Conservation (phyloP, 2,797 vertebrate genomes). For the Sebastiscus albofasciatus region DNA sequence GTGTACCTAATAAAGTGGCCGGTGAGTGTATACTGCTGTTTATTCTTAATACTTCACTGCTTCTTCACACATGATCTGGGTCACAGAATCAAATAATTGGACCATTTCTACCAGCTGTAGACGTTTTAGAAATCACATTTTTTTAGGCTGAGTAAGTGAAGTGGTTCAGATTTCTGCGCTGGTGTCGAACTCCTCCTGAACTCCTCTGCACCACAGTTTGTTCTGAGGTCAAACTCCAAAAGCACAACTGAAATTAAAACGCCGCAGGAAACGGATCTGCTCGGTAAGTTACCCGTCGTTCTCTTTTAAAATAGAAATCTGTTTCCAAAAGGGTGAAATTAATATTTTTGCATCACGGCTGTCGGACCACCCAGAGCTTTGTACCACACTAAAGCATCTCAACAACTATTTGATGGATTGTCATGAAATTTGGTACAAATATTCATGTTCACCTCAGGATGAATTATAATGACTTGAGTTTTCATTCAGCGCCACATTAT, state of each 20-base stretch:
- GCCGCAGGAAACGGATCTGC: not conserved
- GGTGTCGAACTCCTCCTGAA: slow-evolving; percentile 1
- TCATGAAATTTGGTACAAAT: too few relatives aligned
- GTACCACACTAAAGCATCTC: too few relatives aligned
- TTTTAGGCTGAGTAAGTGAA: not conserved
- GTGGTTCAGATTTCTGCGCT: not conserved
- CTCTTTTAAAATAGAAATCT: not conserved
- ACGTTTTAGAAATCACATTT: not conserved
- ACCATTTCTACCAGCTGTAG: not conserved
- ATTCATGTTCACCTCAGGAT: too few relatives aligned
- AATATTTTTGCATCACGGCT: not conserved
- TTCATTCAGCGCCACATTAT: too few relatives aligned
- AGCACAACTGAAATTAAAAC: not conserved
- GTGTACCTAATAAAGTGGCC: too few relatives aligned
- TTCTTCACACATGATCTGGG: not conserved
- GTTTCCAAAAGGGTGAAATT: not conserved
- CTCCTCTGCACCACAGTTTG: not conserved
- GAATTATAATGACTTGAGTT: too few relatives aligned
- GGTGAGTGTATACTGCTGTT: too few relatives aligned
- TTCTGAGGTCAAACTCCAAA: slow-evolving; percentile 10
- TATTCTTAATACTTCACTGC: not conserved
- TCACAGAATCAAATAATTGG: not conserved
- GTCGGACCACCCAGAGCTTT: not conserved
- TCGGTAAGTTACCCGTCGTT: not conserved
- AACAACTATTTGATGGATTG: too few relatives aligned